phyloP scores from a whole-genome alignment of 2,888 invertebrate species.

The Diaphora mendica region DNA sequence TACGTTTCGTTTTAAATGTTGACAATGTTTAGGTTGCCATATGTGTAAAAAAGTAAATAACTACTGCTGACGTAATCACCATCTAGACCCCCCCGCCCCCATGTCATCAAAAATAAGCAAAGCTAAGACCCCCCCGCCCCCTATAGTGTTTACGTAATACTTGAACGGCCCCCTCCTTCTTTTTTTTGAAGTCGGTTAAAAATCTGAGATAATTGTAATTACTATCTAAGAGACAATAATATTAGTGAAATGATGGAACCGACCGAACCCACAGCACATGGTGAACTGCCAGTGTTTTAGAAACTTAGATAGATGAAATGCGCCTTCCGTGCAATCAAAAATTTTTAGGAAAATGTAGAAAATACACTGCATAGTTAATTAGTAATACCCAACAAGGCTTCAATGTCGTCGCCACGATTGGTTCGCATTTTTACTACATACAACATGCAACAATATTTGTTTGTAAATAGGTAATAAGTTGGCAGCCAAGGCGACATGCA shows the following conservation, averaged over 20 bases:
- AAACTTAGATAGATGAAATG: background rate
- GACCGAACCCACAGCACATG: background rate
- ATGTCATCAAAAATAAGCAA: too few relatives aligned
- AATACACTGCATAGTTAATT: background rate
- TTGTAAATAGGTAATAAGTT: constrained; percentile 2
- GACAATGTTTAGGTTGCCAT: too few relatives aligned
- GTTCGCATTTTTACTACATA: background rate
- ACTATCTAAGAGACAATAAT: background rate
- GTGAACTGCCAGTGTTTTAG: background rate
- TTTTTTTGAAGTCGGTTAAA: too few relatives aligned
- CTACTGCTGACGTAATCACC: too few relatives aligned
- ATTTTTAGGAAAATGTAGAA: background rate
- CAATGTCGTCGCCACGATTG: background rate
- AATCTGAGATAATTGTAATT: background rate
- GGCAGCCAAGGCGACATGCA: constrained; percentile 15
- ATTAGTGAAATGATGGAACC: background rate
- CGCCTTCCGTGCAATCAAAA: background rate
- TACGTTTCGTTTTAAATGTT: too few relatives aligned
- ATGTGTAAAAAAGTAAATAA: too few relatives aligned
- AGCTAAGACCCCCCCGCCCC: too few relatives aligned
- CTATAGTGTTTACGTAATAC: too few relatives aligned
- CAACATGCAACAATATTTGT: background rate
- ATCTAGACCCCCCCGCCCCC: too few relatives aligned
- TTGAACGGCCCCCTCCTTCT: too few relatives aligned
- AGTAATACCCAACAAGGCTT: background rate